Percentiles rank a stretch among this genome's conserved stretches.
Conservation (phyloP, 2,113 vertebrate genomes). For the Micromys minutus region DNA sequence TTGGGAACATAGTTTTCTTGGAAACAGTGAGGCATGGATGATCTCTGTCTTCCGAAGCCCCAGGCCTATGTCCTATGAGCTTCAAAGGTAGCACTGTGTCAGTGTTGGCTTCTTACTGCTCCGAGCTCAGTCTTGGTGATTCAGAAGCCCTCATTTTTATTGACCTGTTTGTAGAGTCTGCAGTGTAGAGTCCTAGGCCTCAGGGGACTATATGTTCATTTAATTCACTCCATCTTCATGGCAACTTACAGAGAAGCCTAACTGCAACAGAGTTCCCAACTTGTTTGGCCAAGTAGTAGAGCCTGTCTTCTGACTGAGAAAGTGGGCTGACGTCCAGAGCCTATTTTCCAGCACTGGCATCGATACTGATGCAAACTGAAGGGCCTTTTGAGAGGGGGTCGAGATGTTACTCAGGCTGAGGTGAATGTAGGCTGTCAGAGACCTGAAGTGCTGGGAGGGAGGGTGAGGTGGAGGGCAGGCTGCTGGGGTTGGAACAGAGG, state of each 20-base stretch:
- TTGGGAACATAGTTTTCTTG: no score
- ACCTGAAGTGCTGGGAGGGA: no score
- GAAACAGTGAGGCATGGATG: neutral
- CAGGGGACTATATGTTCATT: neutral
- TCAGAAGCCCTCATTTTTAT: neutral
- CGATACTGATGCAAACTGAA: no score
- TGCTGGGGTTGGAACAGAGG: neutral
- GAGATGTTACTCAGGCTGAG: neutral
- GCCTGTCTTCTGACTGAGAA: neutral
- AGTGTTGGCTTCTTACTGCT: no score
- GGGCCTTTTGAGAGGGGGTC: neutral
- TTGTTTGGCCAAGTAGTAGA: neutral
- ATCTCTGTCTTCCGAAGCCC: neutral
- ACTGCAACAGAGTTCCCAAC: neutral
- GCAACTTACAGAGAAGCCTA: neutral
- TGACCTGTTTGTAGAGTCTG: neutral
- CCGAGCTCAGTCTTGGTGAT: fast-evolving
- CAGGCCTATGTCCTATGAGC: neutral
- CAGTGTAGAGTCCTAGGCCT: neutral
- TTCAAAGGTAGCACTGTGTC: no score
- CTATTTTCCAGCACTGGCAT: neutral
- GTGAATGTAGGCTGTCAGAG: neutral
- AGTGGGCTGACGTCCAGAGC: neutral
- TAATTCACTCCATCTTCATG: neutral
- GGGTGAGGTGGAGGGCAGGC: no score